phyloP scores from a whole-genome alignment of 2,113 vertebrate genomes.

The Cynopterus brachyotis region DNA sequence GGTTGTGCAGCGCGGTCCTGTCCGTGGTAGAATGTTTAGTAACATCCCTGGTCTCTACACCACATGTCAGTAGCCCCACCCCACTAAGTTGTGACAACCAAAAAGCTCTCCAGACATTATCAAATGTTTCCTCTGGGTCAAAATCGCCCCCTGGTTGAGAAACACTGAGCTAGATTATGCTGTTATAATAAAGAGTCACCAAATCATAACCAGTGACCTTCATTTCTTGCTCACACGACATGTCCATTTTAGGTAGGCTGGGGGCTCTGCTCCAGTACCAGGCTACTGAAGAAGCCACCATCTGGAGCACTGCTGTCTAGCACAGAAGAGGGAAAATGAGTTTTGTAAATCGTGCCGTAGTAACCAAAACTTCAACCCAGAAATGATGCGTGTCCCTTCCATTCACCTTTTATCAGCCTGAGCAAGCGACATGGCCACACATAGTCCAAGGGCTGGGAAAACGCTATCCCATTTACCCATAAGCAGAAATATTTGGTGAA shows the following conservation, averaged over 20 bases:
- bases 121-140: background rate
- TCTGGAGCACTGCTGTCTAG: background rate
- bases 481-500: background rate
- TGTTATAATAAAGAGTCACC: background rate
- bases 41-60: background rate
- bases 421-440: background rate
- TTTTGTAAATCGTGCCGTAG: background rate
- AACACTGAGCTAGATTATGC: background rate
- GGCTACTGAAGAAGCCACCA: background rate
- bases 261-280: background rate
- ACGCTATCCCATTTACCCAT: background rate
- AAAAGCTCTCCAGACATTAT: background rate
- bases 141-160: background rate
- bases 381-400: background rate
- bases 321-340: background rate
- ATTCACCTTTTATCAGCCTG: background rate
- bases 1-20: too few relatives aligned
- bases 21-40: background rate
- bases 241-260: background rate
- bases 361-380: background rate
- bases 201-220: background rate
- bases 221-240: background rate
- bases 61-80: background rate
- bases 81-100: background rate
- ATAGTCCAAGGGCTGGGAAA: background rate